A percentile compares a stretch with the other conserved stretches of the same genome.
Conservation (phyloP, 2,797 vertebrate species). For the Petrocephalus schoutedeni region DNA sequence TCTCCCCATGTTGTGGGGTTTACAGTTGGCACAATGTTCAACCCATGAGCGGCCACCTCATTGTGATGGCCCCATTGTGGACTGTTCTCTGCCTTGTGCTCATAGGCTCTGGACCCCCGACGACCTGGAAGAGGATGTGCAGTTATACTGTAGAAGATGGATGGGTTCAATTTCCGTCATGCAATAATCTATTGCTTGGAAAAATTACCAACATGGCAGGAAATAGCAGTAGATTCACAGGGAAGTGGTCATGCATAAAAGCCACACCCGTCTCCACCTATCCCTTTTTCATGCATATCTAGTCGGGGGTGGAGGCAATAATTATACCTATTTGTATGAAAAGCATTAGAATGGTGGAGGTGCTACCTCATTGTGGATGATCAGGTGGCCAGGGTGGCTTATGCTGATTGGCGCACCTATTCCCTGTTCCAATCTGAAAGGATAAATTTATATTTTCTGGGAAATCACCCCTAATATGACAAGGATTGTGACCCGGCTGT, state of each 20-base stretch:
- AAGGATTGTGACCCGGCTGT: background rate
- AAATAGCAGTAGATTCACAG: background rate
- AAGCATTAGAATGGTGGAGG: background rate
- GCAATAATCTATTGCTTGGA: background rate
- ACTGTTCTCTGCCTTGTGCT: too few species aligned
- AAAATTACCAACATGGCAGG: background rate
- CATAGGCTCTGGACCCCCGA: too few species aligned
- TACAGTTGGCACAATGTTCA: too few species aligned
- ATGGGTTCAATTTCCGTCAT: background rate
- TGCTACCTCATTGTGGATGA: background rate
- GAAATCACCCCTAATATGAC: background rate
- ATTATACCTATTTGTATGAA: background rate
- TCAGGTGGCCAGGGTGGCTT: background rate
- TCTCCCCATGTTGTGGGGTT: too few species aligned
- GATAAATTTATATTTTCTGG: background rate
- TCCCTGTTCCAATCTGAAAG: background rate
- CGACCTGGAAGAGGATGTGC: too few species aligned
- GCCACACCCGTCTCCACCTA: background rate
- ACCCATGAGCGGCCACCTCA: too few species aligned
- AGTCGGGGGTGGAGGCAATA: background rate
- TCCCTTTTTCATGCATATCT: background rate
- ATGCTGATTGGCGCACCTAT: background rate
- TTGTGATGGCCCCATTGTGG: too few species aligned
- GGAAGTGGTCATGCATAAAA: background rate
- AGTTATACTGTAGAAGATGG: too few species aligned